Base-by-base conservation (phyloP, 2,888 invertebrate genomes). In the Colletes collaris region DNA sequence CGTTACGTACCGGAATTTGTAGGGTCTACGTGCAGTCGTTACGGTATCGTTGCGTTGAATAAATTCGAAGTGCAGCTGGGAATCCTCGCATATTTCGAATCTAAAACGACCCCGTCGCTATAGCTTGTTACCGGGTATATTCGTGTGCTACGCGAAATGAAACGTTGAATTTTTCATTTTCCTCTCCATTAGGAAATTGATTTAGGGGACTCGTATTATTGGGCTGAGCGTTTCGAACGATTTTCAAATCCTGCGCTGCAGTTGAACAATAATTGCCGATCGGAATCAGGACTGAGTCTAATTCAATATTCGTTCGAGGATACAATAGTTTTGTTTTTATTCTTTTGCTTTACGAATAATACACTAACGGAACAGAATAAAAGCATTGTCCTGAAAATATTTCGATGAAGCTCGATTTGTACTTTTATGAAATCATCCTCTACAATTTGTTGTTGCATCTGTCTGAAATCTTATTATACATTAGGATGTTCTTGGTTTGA, bases 21-120 rank as follows among this genome's bases (percentile, higher is more conserved):
- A 60, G 79, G 56, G 52, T 52, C 63, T 82, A 83, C 86, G 86
- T 86, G 86, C 50, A 44, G 79, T 80, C 78, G 80, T 76, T 81
- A 63, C 59, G 11, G 68, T 82, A 75, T 76, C 82, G 82, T 73
- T 76, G 65, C 85, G 59, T 66, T 66, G 79, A 76, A 83, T 81
- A 86, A 78, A 85, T 82, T 79, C 79, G 66, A 49, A 50, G 72
- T 65, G 74, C 76, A 62, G 75, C 52, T 82, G 58, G 74, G 56
- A 67, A 66, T 59, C 59, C 64, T 59, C 66, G 62, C 68, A 71
- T 71, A 71, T 81, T 77, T 46, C 73, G 56, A 19, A n/a, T 67
- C 71, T 66, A 76, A 82, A 83, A 81, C 83, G 68, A 49, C 19
- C 44, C 40, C 55, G 19, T 44, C 19, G 16, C 49, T 10, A 37